phyloP scores from a whole-genome alignment of 2,888 invertebrate species.

The Acheta domesticus region DNA sequence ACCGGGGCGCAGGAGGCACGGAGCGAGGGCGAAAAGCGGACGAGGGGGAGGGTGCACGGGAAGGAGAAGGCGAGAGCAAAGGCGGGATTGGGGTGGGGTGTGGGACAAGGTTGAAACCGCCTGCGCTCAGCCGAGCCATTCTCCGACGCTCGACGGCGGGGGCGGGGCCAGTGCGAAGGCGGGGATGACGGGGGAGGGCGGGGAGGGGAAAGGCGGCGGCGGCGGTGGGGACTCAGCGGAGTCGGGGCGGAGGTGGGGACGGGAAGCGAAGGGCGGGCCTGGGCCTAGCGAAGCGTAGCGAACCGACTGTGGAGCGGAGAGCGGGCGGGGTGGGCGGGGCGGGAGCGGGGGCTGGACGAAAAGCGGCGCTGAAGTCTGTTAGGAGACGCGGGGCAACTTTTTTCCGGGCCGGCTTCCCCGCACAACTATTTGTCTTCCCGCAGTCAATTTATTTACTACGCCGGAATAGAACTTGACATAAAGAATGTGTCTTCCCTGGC shows the following conservation, averaged over 20 bases:
- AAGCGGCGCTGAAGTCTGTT: constrained; percentile 10
- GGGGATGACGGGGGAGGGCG: neutral
- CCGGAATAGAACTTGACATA: constrained; percentile 18
- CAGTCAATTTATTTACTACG: constrained; percentile 18
- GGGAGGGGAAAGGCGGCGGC: too few relatives aligned
- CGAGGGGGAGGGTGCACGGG: too few relatives aligned
- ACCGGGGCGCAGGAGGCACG: too few relatives aligned
- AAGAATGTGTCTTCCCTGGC: constrained; percentile 18
- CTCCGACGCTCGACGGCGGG: neutral
- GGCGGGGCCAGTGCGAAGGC: neutral
- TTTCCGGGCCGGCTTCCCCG: constrained; percentile 1
- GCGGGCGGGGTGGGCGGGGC: neutral
- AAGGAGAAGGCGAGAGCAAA: too few relatives aligned
- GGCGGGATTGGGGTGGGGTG: too few relatives aligned
- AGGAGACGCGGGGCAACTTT: constrained; percentile 1
- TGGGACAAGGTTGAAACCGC: too few relatives aligned
- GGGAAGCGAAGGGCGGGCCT: neutral
- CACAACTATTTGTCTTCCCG: constrained; percentile 11
- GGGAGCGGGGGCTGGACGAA: constrained; percentile 6
- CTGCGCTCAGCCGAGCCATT: neutral
- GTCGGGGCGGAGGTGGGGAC: neutral
- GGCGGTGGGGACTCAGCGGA: neutral
- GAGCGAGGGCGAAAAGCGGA: too few relatives aligned
- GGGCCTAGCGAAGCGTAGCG: neutral
- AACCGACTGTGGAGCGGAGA: neutral